phyloP scores from a whole-genome alignment of 2,797 vertebrate genomes.

The Dryobates pubescens region DNA sequence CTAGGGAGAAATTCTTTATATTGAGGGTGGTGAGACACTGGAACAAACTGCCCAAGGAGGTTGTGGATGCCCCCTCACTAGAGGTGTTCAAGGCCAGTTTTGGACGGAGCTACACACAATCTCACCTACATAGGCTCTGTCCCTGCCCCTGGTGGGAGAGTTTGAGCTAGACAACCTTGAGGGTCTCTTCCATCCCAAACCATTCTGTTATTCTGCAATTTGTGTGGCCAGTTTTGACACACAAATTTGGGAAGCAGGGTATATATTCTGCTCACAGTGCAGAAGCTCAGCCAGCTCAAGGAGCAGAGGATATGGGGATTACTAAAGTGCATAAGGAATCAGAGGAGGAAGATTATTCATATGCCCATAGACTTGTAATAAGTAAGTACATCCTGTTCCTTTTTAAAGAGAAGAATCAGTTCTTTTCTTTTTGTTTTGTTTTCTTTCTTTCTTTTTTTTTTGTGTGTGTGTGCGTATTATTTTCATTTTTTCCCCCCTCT shows the following conservation, averaged over 20 bases:
- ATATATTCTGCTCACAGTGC: background rate
- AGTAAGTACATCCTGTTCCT: conserved; percentile 17
- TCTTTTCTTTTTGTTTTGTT: background rate
- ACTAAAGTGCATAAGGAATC: conserved; percentile 3
- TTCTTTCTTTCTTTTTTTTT: background rate
- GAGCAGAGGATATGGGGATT: conserved; percentile 9
- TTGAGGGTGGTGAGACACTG: too few relatives aligned
- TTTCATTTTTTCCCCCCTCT: too few relatives aligned
- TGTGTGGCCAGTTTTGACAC: background rate
- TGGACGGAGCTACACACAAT: too few relatives aligned
- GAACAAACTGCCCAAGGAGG: too few relatives aligned
- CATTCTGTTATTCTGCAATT: background rate
- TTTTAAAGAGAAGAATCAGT: background rate
- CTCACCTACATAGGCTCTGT: too few relatives aligned
- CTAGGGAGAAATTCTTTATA: too few relatives aligned
- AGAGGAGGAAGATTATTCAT: conserved; percentile 29
- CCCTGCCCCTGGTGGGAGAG: too few relatives aligned
- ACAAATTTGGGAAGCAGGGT: background rate
- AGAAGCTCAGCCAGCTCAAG: background rate
- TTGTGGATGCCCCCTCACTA: too few relatives aligned
- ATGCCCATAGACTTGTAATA: conserved; percentile 19
- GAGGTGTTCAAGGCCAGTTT: too few relatives aligned
- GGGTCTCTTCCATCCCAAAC: too few relatives aligned
- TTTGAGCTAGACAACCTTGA: too few relatives aligned
- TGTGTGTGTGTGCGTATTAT: too few relatives aligned